Evolutionary conservation across 92 coral and sea anemone genomes (phyloP).

Genomic region (Phenganax marumi): DNA sequence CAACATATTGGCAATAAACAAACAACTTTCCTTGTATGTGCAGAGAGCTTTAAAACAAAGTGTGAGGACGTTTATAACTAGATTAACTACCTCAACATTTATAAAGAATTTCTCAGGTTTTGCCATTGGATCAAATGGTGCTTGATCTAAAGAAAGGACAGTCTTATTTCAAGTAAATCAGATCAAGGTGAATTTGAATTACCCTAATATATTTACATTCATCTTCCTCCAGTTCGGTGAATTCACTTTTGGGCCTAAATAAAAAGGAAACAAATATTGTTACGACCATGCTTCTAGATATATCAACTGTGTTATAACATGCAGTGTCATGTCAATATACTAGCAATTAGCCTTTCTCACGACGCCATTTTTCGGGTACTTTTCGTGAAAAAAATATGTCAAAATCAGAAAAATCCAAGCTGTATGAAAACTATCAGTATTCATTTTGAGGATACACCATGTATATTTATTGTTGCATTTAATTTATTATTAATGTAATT

Average conservation of each 20-base stretch:
- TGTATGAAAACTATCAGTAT: too few relatives aligned
- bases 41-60: too few relatives aligned
- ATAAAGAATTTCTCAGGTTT: constrained; percentile 89
- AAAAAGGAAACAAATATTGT: neutral
- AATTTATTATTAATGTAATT: too few relatives aligned
- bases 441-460: too few relatives aligned
- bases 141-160: constrained; percentile 70
- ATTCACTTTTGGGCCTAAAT: constrained; percentile 95
- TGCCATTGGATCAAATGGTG: constrained; percentile 91
- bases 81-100: constrained; percentile 76
- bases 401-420: too few relatives aligned
- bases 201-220: constrained; percentile 62
- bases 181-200: neutral
- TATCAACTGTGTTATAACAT: neutral
- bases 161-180: neutral
- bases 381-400: too few relatives aligned
- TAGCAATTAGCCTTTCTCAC: too few relatives aligned
- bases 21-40: too few relatives aligned
- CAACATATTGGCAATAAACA: constrained; percentile 5
- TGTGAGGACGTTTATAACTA: neutral
- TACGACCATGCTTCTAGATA: neutral
- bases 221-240: constrained; percentile 84
- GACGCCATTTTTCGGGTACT: too few relatives aligned
- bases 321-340: too few relatives aligned
- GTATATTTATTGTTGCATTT: too few relatives aligned